Evolutionary conservation across 2,113 vertebrate genomes (phyloP), one percentile per base, ranked within the genome.

Genomic region (Pedionomus torquatus): DNA sequence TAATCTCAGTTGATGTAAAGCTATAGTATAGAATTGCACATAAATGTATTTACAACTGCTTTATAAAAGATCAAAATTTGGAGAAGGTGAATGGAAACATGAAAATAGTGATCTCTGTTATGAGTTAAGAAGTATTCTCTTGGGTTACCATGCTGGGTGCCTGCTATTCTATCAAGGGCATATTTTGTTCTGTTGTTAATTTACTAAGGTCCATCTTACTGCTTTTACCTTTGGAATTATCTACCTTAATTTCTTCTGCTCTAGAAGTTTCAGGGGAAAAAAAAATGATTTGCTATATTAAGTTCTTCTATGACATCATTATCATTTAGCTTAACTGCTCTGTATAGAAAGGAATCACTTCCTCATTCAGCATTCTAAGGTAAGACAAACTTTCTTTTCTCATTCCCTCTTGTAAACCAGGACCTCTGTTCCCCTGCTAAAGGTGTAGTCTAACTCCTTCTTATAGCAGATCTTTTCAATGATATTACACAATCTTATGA

Each of bases 211-310:
- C 44, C 11, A 37, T 30, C 10, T 21, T 43, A 52, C 28, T 5
- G 2, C 0, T 63, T 13, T n/a, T 68, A 4, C 1, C 4, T 52
- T 81, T 11, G 1, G 23, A 92, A 48, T 2, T 25, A 41, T n/a
- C 31, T 51, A 7, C 3, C 4, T 35, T 43, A 89, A 46, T 5
- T 35, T 37, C 7, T 58, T 9, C 13, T 58, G 7, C 21, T 64
- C 8, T 76, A 41, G 71, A 41, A 2, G 3, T 35, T 83, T 79
- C 43, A 46, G n/a, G 17, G 20, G 20, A 63, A 82, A 82, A 72
- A 17, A 0, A 0, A 30, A 5, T 13, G 3, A 31, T 58, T 74
- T 90, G 8, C 10, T 3, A 11, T 11, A 16, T 7, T 4, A 81
- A 26, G 2, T 3, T 43, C 2, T 69, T 77, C 61, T n/a, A 51